phyloP scores from a whole-genome alignment of 2,888 invertebrate genomes.

The Tethea ocularis region DNA sequence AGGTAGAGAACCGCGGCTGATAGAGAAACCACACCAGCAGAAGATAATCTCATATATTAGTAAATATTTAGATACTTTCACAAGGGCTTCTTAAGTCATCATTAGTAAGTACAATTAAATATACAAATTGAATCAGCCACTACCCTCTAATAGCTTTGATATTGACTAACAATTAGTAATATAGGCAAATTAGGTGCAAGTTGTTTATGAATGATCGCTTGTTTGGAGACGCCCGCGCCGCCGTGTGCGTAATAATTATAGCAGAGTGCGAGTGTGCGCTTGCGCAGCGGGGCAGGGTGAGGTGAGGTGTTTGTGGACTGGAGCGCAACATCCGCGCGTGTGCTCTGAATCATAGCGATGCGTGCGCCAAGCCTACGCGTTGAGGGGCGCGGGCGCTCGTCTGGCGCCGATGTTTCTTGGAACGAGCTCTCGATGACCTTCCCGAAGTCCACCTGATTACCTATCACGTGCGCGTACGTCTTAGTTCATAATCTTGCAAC shows the following conservation, averaged over 20 bases:
- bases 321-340: slow-evolving; percentile 15
- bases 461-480: slow-evolving; percentile 64
- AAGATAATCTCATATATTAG: neutral
- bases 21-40: neutral
- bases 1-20: too few relatives aligned
- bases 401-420: slow-evolving; percentile 71
- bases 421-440: slow-evolving; percentile 68
- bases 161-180: slow-evolving; percentile 42
- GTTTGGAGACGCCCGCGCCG: slow-evolving; percentile 35
- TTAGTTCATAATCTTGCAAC: slow-evolving; percentile 68
- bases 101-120: neutral
- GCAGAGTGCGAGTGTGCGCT: slow-evolving; percentile 38
- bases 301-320: slow-evolving; percentile 21
- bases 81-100: neutral
- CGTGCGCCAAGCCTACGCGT: slow-evolving; percentile 45
- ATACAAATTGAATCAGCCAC: slow-evolving; percentile 10
- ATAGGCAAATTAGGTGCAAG: slow-evolving; percentile 26
- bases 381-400: slow-evolving; percentile 44
- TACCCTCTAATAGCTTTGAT: slow-evolving; percentile 35
- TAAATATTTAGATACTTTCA: neutral
- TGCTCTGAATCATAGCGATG: slow-evolving; percentile 23
- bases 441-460: slow-evolving; percentile 63
- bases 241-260: slow-evolving; percentile 30
- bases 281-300: slow-evolving; percentile 24
- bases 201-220: slow-evolving; percentile 70